Evolutionary conservation across 1,140 invertebrate species (phyloP).

Genomic region (Gonioctena quinquepunctata): DNA sequence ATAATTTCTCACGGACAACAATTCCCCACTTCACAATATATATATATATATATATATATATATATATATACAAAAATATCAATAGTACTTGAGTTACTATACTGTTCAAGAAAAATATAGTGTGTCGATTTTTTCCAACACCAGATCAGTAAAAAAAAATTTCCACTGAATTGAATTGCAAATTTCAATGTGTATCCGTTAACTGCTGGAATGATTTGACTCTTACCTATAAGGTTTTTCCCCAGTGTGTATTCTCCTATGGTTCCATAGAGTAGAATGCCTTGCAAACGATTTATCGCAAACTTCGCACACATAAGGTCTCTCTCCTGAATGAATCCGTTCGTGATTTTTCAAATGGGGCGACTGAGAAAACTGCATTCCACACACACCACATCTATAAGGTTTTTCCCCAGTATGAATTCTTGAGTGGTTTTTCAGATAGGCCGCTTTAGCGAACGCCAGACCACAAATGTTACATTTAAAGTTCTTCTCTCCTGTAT

Average conservation of each 20-base stretch:
- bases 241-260: constrained; percentile 91
- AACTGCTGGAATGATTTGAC: too few species aligned
- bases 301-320: constrained; percentile 84
- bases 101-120: too few species aligned
- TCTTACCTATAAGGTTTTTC: constrained; percentile 77
- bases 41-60: too few species aligned
- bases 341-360: constrained; percentile 93
- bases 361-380: constrained; percentile 86
- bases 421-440: constrained; percentile 88
- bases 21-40: too few species aligned
- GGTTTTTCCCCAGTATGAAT: constrained; percentile 82
- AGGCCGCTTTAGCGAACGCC: constrained; percentile 88
- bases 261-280: constrained; percentile 87
- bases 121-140: too few species aligned
- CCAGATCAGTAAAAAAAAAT: too few species aligned
- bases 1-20: too few species aligned
- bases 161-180: too few species aligned
- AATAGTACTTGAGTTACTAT: too few species aligned
- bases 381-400: constrained; percentile 82
- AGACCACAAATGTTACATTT: constrained; percentile 92
- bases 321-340: constrained; percentile 86
- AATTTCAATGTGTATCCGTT: too few species aligned
- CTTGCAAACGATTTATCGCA: constrained; percentile 88
- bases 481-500: constrained; percentile 87
- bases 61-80: too few species aligned